phyloP scores from a whole-genome alignment of 64 coral and sea anemone species.

The Montipora foliosa region DNA sequence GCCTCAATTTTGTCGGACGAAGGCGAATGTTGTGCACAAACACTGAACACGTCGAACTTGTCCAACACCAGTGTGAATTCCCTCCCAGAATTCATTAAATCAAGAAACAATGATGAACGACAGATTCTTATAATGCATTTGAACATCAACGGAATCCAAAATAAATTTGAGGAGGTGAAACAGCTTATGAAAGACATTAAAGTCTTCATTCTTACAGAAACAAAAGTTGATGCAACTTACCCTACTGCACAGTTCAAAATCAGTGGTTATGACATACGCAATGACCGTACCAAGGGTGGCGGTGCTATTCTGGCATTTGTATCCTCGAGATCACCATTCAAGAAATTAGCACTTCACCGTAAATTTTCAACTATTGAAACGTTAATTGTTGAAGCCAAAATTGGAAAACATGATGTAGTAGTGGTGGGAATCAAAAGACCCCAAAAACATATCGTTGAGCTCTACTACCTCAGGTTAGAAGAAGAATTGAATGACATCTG shows the following conservation, averaged over 20 bases:
- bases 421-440: neutral
- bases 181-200: conserved; percentile 9
- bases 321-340: conserved; percentile 22
- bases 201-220: conserved; percentile 44
- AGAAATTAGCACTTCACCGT: conserved; percentile 22
- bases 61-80: too few species aligned
- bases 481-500: neutral
- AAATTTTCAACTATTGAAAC: conserved; percentile 4
- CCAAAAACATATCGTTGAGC: neutral
- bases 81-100: neutral
- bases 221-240: conserved; percentile 34
- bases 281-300: conserved; percentile 53
- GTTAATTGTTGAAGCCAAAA: neutral
- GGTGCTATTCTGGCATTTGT: conserved; percentile 47
- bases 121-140: conserved; percentile 31
- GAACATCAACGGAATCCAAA: too few species aligned
- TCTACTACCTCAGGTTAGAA: conserved; percentile 25
- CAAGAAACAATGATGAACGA: neutral
- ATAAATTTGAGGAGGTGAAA: conserved; percentile 37
- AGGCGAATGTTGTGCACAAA: too few species aligned
- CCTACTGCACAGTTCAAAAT: conserved; percentile 27
- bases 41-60: too few species aligned
- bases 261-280: conserved; percentile 19
- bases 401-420: conserved; percentile 31
- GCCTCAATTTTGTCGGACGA: too few species aligned